Base-by-base conservation (phyloP, 2,888 invertebrate species). In the Escarpia spicata region DNA sequence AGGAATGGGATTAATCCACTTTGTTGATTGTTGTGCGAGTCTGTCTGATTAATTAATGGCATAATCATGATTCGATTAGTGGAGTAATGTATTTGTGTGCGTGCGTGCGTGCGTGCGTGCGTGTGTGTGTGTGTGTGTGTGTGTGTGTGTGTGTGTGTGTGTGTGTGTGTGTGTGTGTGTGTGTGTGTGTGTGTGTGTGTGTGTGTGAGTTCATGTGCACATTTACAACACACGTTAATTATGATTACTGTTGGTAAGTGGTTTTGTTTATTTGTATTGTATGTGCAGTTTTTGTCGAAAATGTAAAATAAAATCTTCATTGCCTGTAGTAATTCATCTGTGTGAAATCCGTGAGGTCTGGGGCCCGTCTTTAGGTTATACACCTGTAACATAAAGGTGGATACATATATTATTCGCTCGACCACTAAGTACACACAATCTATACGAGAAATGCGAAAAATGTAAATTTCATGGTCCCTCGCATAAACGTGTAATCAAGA, bases 271-370 rank as follows among this genome's bases (percentile, higher is more conserved):
- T 75, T 75, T 19, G 19, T 75, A 26, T 19, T 19, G 75, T 26
- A 75, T 75, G 26, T 3, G 19, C 19, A 19, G 4, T 75, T 15
- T 26, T 75, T 75, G 19, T 75, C 19, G 75, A 75, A 75, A 75
- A 75, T 26, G 75, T 19, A 75, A 6, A 19, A 19, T 26, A 75
- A 75, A n/a, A n/a, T n/a, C n/a, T n/a, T n/a, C 75, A 19, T 92
- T 0, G 95, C 95, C 44, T 93, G 94, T 44, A 95, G 90, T 19
- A 95, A 92, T 93, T 96, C 96, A 19, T 92, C 90, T 2, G 94
- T 95, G 93, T 93, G 94, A 95, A 95, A 95, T 4, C 96, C 96
- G 93, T 94, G 95, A 93, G 95, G 95, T 60, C 93, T 92, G 4
- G 95, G 94, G 91, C 94, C 94, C 92, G 95, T 95, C 43, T 94